Evolutionary conservation across 2,113 vertebrate species (phyloP).

Genomic region (Zosterops lateralis): DNA sequence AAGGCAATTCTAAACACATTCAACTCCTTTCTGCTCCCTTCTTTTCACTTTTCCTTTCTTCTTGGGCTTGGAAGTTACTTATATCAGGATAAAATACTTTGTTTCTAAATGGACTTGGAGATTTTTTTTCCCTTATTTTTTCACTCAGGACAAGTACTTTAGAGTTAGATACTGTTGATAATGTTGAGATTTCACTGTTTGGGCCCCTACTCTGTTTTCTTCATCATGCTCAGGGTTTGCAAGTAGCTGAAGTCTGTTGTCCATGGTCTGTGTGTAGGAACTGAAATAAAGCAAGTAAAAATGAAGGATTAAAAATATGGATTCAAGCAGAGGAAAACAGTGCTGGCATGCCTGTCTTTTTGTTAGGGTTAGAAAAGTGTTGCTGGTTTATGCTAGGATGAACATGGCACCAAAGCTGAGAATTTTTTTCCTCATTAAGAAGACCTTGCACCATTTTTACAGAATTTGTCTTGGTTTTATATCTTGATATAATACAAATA

Average conservation of each 20-base stretch:
- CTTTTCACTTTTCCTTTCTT: not conserved
- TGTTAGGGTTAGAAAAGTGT: not conserved
- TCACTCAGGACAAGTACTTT: not conserved
- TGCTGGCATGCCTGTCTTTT: not conserved
- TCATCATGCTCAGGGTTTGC: not conserved
- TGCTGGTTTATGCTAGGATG: not conserved
- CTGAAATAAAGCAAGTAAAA: not conserved
- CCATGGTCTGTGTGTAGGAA: not conserved
- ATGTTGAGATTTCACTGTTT: not conserved
- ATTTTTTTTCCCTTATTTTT: not conserved
- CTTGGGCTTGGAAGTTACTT: not conserved
- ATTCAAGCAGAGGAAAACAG: not conserved
- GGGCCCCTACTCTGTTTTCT: not conserved
- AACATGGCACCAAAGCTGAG: not conserved
- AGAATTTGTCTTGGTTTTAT: not conserved
- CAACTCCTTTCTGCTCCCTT: not conserved
- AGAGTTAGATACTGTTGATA: not conserved
- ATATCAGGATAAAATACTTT: not conserved
- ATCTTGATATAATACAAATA: not conserved
- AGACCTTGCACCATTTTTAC: not conserved
- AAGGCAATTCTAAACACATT: not conserved
- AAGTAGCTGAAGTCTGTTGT: not conserved
- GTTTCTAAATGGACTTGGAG: not conserved
- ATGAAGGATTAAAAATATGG: not conserved
- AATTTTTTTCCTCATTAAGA: not conserved